Percentiles rank a stretch among this genome's conserved stretches.
These are phyloP conservation scores for Drosophila parthenogenetica DNA, from an alignment of 2,888 invertebrate genomes.

Conservation along the genomic window DNA sequence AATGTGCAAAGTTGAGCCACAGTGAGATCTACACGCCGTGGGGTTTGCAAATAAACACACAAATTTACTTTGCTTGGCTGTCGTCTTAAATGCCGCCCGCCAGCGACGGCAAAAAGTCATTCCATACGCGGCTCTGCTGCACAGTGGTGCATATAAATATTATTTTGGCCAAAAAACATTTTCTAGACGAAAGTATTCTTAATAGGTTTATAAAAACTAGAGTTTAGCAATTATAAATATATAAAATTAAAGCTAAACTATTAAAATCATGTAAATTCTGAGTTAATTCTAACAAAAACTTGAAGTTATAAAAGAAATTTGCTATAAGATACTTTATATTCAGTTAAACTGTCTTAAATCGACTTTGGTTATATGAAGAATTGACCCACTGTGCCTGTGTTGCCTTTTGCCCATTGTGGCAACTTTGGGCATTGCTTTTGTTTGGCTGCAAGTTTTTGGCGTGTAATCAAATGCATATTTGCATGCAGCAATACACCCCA, in stretches of 20 bases:
- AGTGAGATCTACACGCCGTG: constrained; percentile 55
- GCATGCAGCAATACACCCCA: constrained; percentile 66
- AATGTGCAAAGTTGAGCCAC: constrained; percentile 67
- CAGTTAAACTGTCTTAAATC: no score
- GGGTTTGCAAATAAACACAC: constrained; percentile 77
- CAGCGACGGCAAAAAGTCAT: constrained; percentile 65
- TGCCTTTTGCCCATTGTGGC: constrained; percentile 40
- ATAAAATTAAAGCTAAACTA: no score
- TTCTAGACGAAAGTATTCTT: no score
- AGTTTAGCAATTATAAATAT: no score
- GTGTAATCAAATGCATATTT: constrained; percentile 80
- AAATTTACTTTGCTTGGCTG: constrained; percentile 73
- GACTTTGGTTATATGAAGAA: no score
- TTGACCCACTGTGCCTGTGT: constrained; percentile 35
- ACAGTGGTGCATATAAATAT: constrained; percentile 26
- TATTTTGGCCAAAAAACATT: no score
- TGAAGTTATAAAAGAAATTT: no score
- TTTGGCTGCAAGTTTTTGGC: constrained; percentile 72
- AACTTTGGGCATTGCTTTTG: constrained; percentile 74
- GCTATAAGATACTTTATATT: no score
- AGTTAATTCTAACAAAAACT: no score
- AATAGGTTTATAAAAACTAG: no score
- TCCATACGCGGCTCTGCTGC: constrained; percentile 47
- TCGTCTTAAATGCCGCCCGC: constrained; percentile 63
- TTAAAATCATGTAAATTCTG: no score